These are phyloP conservation scores for Ptiloglossa arizonensis DNA, from an alignment of 1,140 invertebrate genomes.

Conservation along the genomic window DNA sequence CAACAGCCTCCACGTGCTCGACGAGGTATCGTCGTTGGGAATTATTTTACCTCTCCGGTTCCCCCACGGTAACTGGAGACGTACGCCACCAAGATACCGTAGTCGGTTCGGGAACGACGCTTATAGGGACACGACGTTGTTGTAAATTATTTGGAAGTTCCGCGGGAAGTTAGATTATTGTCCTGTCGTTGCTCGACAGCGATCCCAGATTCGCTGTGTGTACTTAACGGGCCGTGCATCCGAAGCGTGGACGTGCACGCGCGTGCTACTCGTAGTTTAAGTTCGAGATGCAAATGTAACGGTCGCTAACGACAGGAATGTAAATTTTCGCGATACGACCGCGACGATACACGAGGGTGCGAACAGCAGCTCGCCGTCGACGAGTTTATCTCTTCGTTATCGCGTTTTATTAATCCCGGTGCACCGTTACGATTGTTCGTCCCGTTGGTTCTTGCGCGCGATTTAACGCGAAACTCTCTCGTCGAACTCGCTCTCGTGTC, in stretches of 20 bases:
- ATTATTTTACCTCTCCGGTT: conserved; percentile 19
- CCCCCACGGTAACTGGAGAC: not conserved
- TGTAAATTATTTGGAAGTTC: conserved; percentile 4
- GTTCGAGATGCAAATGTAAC: conserved; percentile 11
- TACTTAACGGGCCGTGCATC: not conserved
- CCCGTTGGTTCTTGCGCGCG: not conserved
- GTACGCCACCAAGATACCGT: not conserved
- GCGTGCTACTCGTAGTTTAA: not conserved
- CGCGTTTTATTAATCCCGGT: not conserved
- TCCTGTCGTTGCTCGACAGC: not conserved
- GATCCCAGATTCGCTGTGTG: not conserved
- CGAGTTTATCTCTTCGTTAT: conserved; percentile 10
- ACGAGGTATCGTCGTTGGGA: not conserved
- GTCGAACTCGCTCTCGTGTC: too few species aligned
- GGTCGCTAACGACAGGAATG: not conserved
- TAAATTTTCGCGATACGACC: conserved; percentile 15
- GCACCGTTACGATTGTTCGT: not conserved
- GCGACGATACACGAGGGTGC: not conserved
- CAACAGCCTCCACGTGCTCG: conserved; percentile 1
- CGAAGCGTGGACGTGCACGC: not conserved
- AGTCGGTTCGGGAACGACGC: not conserved
- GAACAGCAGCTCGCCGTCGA: not conserved
- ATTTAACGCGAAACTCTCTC: not conserved
- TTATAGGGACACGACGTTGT: too few species aligned
- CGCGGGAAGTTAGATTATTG: not conserved